These are phyloP conservation scores for Reticulitermes speratus DNA, from an alignment of 1,140 invertebrate species.

Conservation along the genomic window DNA sequence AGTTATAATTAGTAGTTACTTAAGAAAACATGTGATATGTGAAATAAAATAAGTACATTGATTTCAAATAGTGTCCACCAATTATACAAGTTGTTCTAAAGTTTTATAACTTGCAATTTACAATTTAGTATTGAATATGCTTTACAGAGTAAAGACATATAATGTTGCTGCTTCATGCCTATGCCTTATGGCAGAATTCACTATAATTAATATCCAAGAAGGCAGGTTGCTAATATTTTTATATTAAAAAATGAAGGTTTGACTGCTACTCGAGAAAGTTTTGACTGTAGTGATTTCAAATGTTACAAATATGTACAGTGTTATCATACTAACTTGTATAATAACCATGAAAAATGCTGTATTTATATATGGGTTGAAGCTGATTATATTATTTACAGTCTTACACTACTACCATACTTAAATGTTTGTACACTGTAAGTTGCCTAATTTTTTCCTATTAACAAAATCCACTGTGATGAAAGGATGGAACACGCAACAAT, in stretches of 20 bases:
- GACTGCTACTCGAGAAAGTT: neutral
- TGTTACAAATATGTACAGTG: slow-evolving; percentile 20
- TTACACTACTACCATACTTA: neutral
- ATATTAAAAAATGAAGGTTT: neutral
- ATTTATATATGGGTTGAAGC: slow-evolving; percentile 12
- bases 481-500: slow-evolving; percentile 10
- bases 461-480: slow-evolving; percentile 15
- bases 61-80: neutral
- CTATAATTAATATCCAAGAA: neutral
- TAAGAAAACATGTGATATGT: slow-evolving; percentile 16
- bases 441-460: neutral
- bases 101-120: neutral
- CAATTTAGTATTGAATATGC: neutral
- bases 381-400: neutral
- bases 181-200: neutral
- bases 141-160: neutral
- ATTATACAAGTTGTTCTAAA: neutral
- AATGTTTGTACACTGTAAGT: slow-evolving; percentile 4
- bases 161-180: neutral
- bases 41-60: slow-evolving; percentile 15
- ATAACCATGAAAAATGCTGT: slow-evolving; percentile 20
- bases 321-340: neutral
- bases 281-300: neutral
- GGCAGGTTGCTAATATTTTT: neutral
- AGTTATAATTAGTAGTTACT: neutral